Conservation (phyloP, 2,888 invertebrate genomes). For the Trichogramma dendrolimi region DNA sequence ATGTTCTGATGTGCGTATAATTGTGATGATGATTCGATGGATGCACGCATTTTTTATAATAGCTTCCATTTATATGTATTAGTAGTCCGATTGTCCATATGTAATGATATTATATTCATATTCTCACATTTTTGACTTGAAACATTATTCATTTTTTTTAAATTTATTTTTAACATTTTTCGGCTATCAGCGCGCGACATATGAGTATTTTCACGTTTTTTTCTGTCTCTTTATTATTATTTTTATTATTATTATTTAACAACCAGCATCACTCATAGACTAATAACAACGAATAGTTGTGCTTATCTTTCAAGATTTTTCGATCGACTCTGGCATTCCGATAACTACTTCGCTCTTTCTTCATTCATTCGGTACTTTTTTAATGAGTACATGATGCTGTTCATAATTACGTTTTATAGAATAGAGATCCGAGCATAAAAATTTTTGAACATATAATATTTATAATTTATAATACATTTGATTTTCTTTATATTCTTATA, state of each 20-base stretch:
- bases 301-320: slow-evolving; percentile 12
- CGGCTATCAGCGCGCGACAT: too few species aligned
- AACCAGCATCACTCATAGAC: slow-evolving; percentile 20
- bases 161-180: slow-evolving; percentile 4
- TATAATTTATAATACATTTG: too few species aligned
- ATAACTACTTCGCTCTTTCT: slow-evolving; percentile 1
- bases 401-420: slow-evolving; percentile 12
- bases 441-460: slow-evolving; percentile 7
- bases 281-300: slow-evolving; percentile 27
- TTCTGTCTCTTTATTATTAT: slow-evolving; percentile 1
- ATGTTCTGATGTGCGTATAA: too few species aligned
- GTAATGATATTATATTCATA: slow-evolving; percentile 42
- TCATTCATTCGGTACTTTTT: neutral
- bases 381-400: too few species aligned
- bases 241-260: slow-evolving; percentile 3
- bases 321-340: slow-evolving; percentile 2
- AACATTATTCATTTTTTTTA: slow-evolving; percentile 1
- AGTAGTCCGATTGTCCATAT: slow-evolving; percentile 45
- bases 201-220: neutral
- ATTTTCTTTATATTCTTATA: neutral
- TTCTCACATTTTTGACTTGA: slow-evolving; percentile 19
- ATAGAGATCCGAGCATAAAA: slow-evolving; percentile 22
- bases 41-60: slow-evolving; percentile 31
- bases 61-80: slow-evolving; percentile 24
- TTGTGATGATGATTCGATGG: slow-evolving; percentile 13